Conservation (phyloP, 2,113 vertebrate species). For the Calyptommatus sinebrachiatus region DNA sequence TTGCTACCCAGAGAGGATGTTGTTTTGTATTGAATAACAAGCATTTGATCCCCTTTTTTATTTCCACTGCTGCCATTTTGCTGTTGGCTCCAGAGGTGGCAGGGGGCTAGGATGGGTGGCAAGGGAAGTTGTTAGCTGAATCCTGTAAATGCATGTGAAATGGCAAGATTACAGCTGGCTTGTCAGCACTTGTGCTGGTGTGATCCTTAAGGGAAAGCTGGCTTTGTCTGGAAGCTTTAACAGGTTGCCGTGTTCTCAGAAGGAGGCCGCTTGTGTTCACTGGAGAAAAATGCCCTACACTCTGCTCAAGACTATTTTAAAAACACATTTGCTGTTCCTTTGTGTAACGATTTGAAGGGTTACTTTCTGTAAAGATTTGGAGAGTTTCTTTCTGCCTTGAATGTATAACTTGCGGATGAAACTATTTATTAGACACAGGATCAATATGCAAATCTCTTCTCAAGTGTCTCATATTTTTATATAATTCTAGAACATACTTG, state of each 20-base stretch:
- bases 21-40: conserved; percentile 48
- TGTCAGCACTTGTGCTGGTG: conserved; percentile 11
- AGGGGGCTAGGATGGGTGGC: conserved; percentile 32
- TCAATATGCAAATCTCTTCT: not conserved
- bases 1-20: conserved; percentile 36
- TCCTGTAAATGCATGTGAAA: conserved; percentile 32
- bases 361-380: not conserved
- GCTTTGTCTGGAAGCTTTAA: conserved; percentile 10
- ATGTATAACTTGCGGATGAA: not conserved
- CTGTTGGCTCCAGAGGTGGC: conserved; percentile 28
- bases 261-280: fast-evolving
- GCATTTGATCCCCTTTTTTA: conserved; percentile 59
- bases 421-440: not conserved
- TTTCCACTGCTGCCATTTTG: conserved; percentile 58
- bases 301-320: not conserved
- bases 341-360: not conserved
- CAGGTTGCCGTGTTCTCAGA: not conserved
- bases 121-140: conserved; percentile 42
- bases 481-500: not conserved
- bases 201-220: not conserved
- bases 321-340: not conserved
- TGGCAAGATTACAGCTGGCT: conserved; percentile 48
- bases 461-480: not conserved
- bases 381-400: not conserved
- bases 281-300: not conserved